Evolutionary conservation across 2,113 vertebrate species (phyloP).

Genomic region (Gavialis gangeticus): DNA sequence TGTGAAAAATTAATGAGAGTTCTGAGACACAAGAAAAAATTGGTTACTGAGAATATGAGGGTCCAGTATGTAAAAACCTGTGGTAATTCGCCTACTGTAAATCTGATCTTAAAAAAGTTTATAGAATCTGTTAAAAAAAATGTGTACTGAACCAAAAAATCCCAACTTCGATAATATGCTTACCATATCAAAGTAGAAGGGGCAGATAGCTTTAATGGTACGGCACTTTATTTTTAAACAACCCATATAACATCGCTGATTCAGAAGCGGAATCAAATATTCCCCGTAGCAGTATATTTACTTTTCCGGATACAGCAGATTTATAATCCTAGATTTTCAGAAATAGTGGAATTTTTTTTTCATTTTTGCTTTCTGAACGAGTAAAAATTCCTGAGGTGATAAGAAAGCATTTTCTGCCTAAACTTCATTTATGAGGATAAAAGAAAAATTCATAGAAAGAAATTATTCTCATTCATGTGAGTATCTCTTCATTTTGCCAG

Average conservation of each 20-base stretch:
- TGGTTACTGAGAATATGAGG: constrained; percentile 79
- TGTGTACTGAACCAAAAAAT: neutral
- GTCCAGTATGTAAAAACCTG: constrained; percentile 75
- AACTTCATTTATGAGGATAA: constrained; percentile 34
- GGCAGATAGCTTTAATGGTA: constrained; percentile 22
- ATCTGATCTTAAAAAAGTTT: constrained; percentile 40
- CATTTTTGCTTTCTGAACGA: neutral
- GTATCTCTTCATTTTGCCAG: neutral
- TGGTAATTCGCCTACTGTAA: constrained; percentile 52
- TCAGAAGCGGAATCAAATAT: neutral
- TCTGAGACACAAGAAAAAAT: constrained; percentile 81
- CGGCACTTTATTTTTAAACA: constrained; percentile 1
- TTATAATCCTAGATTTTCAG: constrained; percentile 15
- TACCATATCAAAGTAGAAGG: constrained; percentile 16
- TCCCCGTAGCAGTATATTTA: neutral
- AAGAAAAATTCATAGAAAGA: neutral
- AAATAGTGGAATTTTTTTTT: neutral
- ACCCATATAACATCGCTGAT: neutral
- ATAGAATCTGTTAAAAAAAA: constrained; percentile 14
- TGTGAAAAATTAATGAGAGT: constrained; percentile 95
- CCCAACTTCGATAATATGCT: neutral
- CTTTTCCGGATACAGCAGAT: neutral
- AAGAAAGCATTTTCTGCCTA: neutral
- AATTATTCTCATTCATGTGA: constrained; percentile 8
- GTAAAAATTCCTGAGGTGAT: constrained; percentile 20